Evolutionary conservation across 2,113 vertebrate genomes (phyloP).

Genomic region (Trematocara nigrifrons): DNA sequence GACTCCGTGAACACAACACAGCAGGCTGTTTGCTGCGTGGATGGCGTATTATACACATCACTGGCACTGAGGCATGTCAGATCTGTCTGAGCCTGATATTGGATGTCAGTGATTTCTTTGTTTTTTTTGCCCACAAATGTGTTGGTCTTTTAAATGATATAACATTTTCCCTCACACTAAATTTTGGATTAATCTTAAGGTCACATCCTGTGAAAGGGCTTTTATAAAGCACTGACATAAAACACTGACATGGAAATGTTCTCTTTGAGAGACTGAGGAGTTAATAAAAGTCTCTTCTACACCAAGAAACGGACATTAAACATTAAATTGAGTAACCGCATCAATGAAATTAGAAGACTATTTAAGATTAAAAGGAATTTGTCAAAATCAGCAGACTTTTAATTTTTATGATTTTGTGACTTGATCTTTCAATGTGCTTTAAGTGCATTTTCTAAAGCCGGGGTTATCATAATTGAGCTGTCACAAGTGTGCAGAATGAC

Average conservation of each 20-base stretch:
- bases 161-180: conserved; percentile 22
- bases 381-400: background rate
- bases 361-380: background rate
- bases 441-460: background rate
- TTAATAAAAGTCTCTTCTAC: background rate
- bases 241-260: background rate
- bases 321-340: background rate
- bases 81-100: conserved; percentile 37
- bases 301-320: background rate
- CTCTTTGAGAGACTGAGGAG: background rate
- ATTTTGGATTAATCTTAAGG: background rate
- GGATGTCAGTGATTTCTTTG: conserved; percentile 38
- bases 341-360: background rate
- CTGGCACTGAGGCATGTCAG: background rate
- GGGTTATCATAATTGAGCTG: background rate
- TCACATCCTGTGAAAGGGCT: background rate
- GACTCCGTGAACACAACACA: conserved; percentile 19
- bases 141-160: conserved; percentile 16
- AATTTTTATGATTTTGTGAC: background rate
- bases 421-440: background rate
- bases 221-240: background rate
- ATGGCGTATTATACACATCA: background rate
- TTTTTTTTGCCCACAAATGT: conserved; percentile 4
- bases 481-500: background rate
- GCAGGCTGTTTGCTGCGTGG: background rate